Evolutionary conservation across 2,797 vertebrate species (phyloP).

Genomic region (Lates japonicus): DNA sequence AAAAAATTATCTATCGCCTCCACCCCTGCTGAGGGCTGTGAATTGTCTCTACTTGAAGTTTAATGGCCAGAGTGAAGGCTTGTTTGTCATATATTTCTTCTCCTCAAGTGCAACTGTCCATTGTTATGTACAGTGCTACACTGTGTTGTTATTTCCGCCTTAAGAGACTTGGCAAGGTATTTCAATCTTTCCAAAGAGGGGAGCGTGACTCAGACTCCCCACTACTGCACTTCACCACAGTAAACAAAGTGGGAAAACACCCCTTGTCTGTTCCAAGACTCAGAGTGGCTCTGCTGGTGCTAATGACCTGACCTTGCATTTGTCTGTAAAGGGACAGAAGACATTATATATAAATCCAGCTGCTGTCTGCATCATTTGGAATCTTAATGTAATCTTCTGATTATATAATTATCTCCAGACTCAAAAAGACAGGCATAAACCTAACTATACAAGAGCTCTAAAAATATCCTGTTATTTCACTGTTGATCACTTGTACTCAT

Average conservation of each 20-base stretch:
- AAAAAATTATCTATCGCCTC: background rate
- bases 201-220: conserved; percentile 60
- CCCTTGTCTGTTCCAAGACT: conserved; percentile 32
- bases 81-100: conserved; percentile 70
- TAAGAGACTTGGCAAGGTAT: conserved; percentile 62
- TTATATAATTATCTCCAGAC: background rate
- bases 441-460: background rate
- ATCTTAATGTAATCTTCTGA: background rate
- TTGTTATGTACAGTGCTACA: conserved; percentile 77
- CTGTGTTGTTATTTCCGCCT: conserved; percentile 84
- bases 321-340: background rate
- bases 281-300: background rate
- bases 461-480: background rate
- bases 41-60: conserved; percentile 25
- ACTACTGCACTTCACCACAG: conserved; percentile 47
- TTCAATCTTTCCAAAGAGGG: conserved; percentile 66
- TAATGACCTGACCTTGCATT: conserved; percentile 34
- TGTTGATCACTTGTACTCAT: background rate
- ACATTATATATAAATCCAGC: background rate
- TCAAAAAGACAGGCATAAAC: background rate
- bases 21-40: background rate
- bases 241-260: conserved; percentile 67
- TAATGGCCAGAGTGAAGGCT: conserved; percentile 31
- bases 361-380: background rate
- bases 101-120: conserved; percentile 59